Evolutionary conservation across 2,888 invertebrate species (phyloP), one percentile per base, ranked within the genome.

Genomic region (Danaus chrysippus): DNA sequence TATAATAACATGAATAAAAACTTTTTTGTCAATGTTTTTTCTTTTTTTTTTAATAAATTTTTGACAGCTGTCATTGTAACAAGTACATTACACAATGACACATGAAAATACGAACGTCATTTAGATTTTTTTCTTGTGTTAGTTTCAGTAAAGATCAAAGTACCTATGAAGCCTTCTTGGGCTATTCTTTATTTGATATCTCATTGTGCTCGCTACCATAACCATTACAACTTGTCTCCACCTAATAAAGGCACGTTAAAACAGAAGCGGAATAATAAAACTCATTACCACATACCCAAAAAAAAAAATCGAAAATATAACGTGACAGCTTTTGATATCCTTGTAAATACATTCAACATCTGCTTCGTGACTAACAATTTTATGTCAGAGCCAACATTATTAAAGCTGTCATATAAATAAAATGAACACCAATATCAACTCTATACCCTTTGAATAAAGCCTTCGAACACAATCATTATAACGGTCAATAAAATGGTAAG

Each of bases 341-440:
- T 82, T 82, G 83, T 84, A 84, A 81, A 83, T 46, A 46, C 46
- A 9, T 9, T 46, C 13, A 49, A 79, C 77, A 80, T 82, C 78
- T 74, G 71, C 74, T 76, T 86, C 86, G 86, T 87, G 87, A 85
- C 86, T 78, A 77, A 84, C 80, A 78, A 79, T 83, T 83, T 81
- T 78, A 75, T 71, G 70, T 58, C 71, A 73, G 71, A 79, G n/a
- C 79, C 64, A 75, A 61, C n/a, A 49, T 57, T 57, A 57, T 23
- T 17, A 23, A 61, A 12, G 61, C 13, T n/a, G 49, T 49, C 10
- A 49, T 10, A n/a, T 43, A n/a, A 13, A 11, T 10, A 11, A 54
- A 13, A 42, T 44, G 12, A 10, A 12, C 46, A 19, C 13, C 43
- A 8, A 58, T 41, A 46, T 42, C 49, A 49, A 17, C 19, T 13